Percentiles rank a stretch among this genome's conserved stretches.
Evolutionary conservation across 2,888 invertebrate species (phyloP).

Genomic region (Hemicrepidius hirtus): DNA sequence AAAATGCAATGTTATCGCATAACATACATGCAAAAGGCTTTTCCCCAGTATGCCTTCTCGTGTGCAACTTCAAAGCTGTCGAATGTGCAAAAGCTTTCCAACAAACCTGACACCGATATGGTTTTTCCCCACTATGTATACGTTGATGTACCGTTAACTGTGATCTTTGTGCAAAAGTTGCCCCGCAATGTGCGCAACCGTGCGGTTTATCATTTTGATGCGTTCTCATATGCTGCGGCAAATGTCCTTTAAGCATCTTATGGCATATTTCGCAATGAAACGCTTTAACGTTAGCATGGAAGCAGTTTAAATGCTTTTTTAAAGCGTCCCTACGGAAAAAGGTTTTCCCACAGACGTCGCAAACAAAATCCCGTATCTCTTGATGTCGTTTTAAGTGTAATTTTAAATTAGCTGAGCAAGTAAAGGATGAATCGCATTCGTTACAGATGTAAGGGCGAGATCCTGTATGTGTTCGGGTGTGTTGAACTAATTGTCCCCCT

Average conservation of each 20-base stretch:
- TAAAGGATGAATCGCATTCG: conserved; percentile 82
- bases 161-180: conserved; percentile 87
- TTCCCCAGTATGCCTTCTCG: conserved; percentile 89
- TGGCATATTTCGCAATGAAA: conserved; percentile 88
- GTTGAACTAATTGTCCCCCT: conserved; percentile 84
- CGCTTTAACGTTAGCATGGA: conserved; percentile 83
- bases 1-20: conserved; percentile 83
- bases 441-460: conserved; percentile 83
- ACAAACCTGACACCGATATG: conserved; percentile 88
- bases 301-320: conserved; percentile 84
- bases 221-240: conserved; percentile 88
- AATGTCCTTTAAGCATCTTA: conserved; percentile 86
- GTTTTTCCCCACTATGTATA: conserved; percentile 89
- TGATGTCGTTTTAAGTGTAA: conserved; percentile 82
- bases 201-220: conserved; percentile 86
- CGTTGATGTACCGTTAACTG: conserved; percentile 89
- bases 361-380: conserved; percentile 84
- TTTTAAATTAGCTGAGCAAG: conserved; percentile 78
- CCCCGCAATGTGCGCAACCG: conserved; percentile 85
- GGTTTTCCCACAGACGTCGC: conserved; percentile 86
- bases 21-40: conserved; percentile 85
- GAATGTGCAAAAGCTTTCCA: conserved; percentile 88
- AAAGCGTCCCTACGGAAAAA: conserved; percentile 85
- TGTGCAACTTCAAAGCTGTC: conserved; percentile 88
- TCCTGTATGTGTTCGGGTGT: conserved; percentile 83